Evolutionary conservation across 23 tunicate species (phyloP), one percentile per base, ranked within the genome.

Genomic region (Pegea sp.): DNA sequence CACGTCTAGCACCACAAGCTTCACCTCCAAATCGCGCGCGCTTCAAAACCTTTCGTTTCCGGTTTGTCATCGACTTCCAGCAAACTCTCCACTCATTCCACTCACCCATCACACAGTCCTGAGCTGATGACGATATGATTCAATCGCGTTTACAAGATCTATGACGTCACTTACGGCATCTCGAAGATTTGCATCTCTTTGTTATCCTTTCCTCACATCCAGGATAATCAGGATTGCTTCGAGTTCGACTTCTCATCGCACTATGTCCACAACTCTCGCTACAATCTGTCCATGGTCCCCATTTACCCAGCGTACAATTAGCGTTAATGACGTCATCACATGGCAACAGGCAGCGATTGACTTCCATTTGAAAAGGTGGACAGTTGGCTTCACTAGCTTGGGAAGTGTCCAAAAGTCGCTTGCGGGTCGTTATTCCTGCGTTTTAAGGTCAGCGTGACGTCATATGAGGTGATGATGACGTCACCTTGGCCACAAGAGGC

Each of bases 401-500:
- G 4, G 69, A 27, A 28, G 51, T 51, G 25, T 61, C 58, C 21
- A 81, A 56, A 62, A 81, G 72, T 26, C 93, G 55, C 34, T 72
- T 81, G 21, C 93, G 31, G 21, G 72, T 29, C 13, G 93, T 81
- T 31, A 48, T 60, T 13, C 93, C 93, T 81, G 66, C 5, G 48
- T 19, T 13, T 28, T 8, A 25, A 46, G 24, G 20, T 20, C 29
- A 42, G n/a, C 0, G 0, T 29, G 44, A 56, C 22, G 20, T 26
- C 25, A 13, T 26, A 1, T 29, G 16, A 56, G 25, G n/a, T 28
- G 18, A 25, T n/a, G n/a, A n/a, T n/a, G n/a, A 5, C 13, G 16
- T 19, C 18, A 84, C 95, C 95, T 68, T 65, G 62, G 48, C 95
- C 95, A 30, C 95, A 84, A 18, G 95, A 53, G n/a, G 49, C 76